A percentile compares a stretch with the other conserved stretches of the same genome.
Evolutionary conservation across 2,888 invertebrate genomes (phyloP).

Genomic region (Ametastegia equiseti): DNA sequence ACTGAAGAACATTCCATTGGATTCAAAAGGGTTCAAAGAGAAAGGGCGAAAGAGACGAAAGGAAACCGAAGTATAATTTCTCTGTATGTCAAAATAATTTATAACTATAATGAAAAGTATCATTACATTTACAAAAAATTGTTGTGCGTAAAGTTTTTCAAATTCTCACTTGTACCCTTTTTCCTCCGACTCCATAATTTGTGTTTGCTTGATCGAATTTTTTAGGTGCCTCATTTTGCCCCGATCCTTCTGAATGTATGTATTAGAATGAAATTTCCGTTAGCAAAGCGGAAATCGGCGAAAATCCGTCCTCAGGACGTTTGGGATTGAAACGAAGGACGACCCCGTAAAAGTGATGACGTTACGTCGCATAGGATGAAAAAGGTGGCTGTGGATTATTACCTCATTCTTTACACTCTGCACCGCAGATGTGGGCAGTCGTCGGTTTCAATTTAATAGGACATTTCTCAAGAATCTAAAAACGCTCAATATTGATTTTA

Average conservation of each 20-base stretch:
- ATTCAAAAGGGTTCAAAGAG: too few relatives aligned
- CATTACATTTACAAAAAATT: too few relatives aligned
- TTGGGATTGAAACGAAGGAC: conserved; percentile 20
- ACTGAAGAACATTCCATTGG: too few relatives aligned
- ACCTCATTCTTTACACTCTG: conserved; percentile 38
- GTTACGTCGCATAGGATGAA: background rate
- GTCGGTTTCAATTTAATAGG: conserved; percentile 42
- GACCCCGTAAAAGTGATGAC: conserved; percentile 19
- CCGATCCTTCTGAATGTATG: background rate
- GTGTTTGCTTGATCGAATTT: too few relatives aligned
- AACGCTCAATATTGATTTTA: conserved; percentile 61
- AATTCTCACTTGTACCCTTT: too few relatives aligned
- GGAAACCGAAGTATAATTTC: too few relatives aligned
- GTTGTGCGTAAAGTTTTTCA: too few relatives aligned
- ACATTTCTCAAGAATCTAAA: conserved; percentile 49
- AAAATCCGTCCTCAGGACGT: background rate
- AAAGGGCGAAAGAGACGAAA: too few relatives aligned
- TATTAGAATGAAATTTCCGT: background rate
- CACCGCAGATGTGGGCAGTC: conserved; percentile 41
- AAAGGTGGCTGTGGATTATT: conserved; percentile 37
- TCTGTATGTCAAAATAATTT: too few relatives aligned
- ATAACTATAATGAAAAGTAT: too few relatives aligned
- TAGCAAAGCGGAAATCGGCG: background rate
- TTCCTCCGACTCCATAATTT: too few relatives aligned
- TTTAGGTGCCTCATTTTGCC: too few relatives aligned